Evolutionary conservation across 1,140 invertebrate genomes (phyloP).

Genomic region (Drosophila parvula): DNA sequence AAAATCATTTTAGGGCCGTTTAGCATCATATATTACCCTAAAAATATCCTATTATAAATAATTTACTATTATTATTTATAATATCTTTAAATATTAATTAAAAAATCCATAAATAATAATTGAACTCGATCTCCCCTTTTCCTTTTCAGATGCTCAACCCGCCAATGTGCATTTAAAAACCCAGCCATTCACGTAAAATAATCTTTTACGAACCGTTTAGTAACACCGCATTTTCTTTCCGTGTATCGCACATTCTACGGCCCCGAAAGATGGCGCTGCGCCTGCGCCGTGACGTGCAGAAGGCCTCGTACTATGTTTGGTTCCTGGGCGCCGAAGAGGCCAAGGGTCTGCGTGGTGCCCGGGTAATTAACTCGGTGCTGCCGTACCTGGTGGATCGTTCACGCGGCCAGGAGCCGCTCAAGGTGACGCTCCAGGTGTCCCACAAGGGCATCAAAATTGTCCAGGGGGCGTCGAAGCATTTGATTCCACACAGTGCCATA

Average conservation of each 20-base stretch:
- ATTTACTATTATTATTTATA: too few relatives aligned
- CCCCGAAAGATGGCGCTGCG: constrained; percentile 86
- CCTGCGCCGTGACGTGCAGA: constrained; percentile 94
- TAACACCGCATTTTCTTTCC: constrained; percentile 24
- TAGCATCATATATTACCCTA: too few relatives aligned
- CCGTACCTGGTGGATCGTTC: constrained; percentile 93
- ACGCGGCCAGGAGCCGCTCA: constrained; percentile 94
- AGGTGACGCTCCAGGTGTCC: constrained; percentile 94
- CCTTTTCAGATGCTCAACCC: constrained; percentile 44
- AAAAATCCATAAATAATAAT: too few relatives aligned
- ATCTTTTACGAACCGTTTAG: neutral
- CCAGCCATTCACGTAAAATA: constrained; percentile 7
- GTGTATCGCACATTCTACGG: constrained; percentile 27
- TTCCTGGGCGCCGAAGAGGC: constrained; percentile 98
- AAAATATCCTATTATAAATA: too few relatives aligned
- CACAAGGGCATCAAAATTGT: constrained; percentile 97
- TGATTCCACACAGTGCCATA: constrained; percentile 96
- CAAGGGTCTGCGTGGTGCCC: constrained; percentile 92
- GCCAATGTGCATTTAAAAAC: constrained; percentile 36
- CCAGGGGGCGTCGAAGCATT: constrained; percentile 93
- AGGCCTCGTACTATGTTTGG: constrained; percentile 99
- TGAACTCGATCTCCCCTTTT: neutral
- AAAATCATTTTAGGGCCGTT: too few relatives aligned
- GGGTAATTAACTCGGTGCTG: constrained; percentile 93
- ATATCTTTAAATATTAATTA: too few relatives aligned